These are phyloP conservation scores for Notodromas monacha DNA, from an alignment of 2,888 invertebrate species.

Conservation along the genomic window DNA sequence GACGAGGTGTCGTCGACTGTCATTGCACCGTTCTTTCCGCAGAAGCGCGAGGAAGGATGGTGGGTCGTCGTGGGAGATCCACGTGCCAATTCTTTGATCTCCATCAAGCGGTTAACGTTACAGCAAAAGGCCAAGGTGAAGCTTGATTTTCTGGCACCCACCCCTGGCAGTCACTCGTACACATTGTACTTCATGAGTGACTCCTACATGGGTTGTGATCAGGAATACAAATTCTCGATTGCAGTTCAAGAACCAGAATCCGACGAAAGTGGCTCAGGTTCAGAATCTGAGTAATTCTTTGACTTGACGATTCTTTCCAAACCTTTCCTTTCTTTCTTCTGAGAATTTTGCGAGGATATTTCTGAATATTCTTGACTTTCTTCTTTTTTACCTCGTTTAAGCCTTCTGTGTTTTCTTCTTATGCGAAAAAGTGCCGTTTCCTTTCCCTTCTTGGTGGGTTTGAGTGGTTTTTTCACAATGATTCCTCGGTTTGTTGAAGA, in stretches of 20 bases:
- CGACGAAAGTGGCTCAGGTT: slow-evolving; percentile 11
- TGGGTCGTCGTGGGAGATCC: slow-evolving; percentile 98
- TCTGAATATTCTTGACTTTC: too few species aligned
- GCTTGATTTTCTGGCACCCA: slow-evolving; percentile 73
- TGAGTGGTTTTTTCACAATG: too few species aligned
- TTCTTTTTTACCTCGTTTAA: too few species aligned
- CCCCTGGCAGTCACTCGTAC: slow-evolving; percentile 50
- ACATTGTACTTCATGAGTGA: slow-evolving; percentile 97
- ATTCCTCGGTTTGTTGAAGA: too few species aligned
- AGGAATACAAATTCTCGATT: slow-evolving; percentile 77
- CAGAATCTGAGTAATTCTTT: slow-evolving; percentile 11
- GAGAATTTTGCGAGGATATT: too few species aligned
- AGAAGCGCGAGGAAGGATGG: slow-evolving; percentile 27
- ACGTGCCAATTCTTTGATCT: slow-evolving; percentile 62
- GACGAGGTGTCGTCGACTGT: slow-evolving; percentile 89
- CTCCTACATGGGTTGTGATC: slow-evolving; percentile 93
- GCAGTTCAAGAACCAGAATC: slow-evolving; percentile 30
- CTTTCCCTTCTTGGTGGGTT: too few species aligned
- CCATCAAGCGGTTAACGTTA: slow-evolving; percentile 79
- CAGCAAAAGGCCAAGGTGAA: slow-evolving; percentile 62
- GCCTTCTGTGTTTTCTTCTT: too few species aligned
- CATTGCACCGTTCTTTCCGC: slow-evolving; percentile 84
- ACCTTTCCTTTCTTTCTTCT: background rate
- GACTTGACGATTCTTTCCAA: background rate
- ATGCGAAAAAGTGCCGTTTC: too few species aligned